A percentile compares a stretch with the other conserved stretches of the same genome.
Evolutionary conservation across 2,888 invertebrate genomes (phyloP).

Genomic region (Archips crataeganus): DNA sequence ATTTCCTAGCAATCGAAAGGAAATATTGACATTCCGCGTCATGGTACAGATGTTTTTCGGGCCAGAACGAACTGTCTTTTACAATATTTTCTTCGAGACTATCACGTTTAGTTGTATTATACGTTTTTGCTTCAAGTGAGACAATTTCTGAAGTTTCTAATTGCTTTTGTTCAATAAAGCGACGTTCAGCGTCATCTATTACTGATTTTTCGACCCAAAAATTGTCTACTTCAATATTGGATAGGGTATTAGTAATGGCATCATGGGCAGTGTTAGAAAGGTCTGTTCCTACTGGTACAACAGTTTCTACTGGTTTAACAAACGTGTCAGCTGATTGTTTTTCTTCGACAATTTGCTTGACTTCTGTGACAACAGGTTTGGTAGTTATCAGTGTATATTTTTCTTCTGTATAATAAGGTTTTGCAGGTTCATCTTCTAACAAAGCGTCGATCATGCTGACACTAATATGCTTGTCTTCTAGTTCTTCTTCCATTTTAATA

Average conservation of each 20-base stretch:
- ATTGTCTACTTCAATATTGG: conserved; percentile 77
- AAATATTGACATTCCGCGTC: conserved; percentile 89
- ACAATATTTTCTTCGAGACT: conserved; percentile 66
- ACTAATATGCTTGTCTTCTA: conserved; percentile 63
- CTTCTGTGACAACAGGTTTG: conserved; percentile 5
- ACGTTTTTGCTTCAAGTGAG: conserved; percentile 45
- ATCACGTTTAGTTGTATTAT: conserved; percentile 47
- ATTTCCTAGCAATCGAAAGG: conserved; percentile 79
- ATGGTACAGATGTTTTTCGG: conserved; percentile 86
- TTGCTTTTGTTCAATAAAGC: conserved; percentile 58
- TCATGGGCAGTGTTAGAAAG: conserved; percentile 62
- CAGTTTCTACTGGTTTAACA: conserved; percentile 29
- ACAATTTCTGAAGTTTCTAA: conserved; percentile 43
- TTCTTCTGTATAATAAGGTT: conserved; percentile 52
- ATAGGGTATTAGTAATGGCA: conserved; percentile 63
- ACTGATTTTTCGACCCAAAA: conserved; percentile 87
- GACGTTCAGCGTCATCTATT: conserved; percentile 86
- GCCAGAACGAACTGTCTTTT: conserved; percentile 86
- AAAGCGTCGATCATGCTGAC: conserved; percentile 67
- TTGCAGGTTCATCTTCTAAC: conserved; percentile 60
- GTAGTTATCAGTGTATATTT: conserved; percentile 52
- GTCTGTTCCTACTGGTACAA: conserved; percentile 41
- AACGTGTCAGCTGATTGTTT: conserved; percentile 30
- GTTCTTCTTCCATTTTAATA: conserved; percentile 47
- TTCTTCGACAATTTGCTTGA: conserved; percentile 7